Conservation (phyloP, 2,113 vertebrate species). For the Benitochromis conjunctus region DNA sequence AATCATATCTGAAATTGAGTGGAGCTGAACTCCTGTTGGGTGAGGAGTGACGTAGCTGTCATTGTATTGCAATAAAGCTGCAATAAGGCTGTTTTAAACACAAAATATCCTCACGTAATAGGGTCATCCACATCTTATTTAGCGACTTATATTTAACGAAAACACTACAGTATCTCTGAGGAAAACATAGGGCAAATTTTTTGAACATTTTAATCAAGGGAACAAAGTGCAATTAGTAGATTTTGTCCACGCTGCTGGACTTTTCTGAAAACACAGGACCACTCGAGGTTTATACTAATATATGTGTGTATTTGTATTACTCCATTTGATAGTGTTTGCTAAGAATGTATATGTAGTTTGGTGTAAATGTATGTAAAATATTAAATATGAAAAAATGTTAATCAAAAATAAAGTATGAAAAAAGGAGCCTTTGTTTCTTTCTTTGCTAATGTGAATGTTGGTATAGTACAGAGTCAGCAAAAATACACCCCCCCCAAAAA, state of each 20-base stretch:
- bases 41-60: not conserved
- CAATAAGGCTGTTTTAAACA: not conserved
- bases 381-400: not conserved
- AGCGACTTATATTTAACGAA: not conserved
- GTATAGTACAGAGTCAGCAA: not conserved
- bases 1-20: not conserved
- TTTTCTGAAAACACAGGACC: not conserved
- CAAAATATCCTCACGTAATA: not conserved
- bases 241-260: not conserved
- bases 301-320: conserved; percentile 23
- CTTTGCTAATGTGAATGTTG: not conserved
- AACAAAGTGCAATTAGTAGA: not conserved
- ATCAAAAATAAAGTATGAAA: not conserved
- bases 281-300: conserved; percentile 5
- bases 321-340: conserved; percentile 22
- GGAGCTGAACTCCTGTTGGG: not conserved
- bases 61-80: not conserved
- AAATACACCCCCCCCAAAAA: not conserved
- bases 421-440: not conserved
- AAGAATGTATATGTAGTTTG: not conserved
- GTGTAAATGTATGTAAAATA: not conserved
- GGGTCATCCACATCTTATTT: not conserved
- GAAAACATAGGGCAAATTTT: not conserved
- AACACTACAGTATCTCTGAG: not conserved
- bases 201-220: not conserved